phyloP scores from a whole-genome alignment of 2,797 vertebrate species.

The Darevskia nairensis region DNA sequence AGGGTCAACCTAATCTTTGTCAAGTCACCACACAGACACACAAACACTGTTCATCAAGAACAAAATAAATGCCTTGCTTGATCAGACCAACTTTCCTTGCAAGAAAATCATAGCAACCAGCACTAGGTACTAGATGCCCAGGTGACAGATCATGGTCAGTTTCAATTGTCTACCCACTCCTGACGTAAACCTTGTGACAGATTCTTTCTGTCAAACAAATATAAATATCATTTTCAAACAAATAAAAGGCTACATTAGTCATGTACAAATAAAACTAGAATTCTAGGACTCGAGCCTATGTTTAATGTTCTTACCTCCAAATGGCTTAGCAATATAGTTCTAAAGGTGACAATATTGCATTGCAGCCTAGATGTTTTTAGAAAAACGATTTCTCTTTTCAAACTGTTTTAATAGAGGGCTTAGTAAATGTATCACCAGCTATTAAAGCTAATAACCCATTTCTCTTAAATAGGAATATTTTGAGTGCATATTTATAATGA shows the following conservation, averaged over 20 bases:
- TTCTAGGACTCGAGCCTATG: not conserved
- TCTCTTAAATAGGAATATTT: conserved; percentile 9
- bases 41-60: not conserved
- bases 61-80: not conserved
- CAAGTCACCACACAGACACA: not conserved
- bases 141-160: no score
- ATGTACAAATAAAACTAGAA: not conserved
- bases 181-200: no score
- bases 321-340: not conserved
- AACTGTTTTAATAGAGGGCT: conserved; percentile 19
- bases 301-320: not conserved
- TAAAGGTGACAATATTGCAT: not conserved
- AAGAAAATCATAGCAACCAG: not conserved
- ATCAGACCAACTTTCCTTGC: not conserved
- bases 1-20: not conserved
- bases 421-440: not conserved
- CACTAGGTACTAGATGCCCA: not conserved
- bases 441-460: conserved; percentile 13
- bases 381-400: not conserved
- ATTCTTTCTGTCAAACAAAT: not conserved
- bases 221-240: not conserved
- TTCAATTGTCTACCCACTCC: not conserved
- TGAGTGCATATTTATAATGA: not conserved
- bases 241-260: not conserved
- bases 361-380: not conserved